phyloP scores from a whole-genome alignment of 2,797 vertebrate genomes.

The Periparus ater region DNA sequence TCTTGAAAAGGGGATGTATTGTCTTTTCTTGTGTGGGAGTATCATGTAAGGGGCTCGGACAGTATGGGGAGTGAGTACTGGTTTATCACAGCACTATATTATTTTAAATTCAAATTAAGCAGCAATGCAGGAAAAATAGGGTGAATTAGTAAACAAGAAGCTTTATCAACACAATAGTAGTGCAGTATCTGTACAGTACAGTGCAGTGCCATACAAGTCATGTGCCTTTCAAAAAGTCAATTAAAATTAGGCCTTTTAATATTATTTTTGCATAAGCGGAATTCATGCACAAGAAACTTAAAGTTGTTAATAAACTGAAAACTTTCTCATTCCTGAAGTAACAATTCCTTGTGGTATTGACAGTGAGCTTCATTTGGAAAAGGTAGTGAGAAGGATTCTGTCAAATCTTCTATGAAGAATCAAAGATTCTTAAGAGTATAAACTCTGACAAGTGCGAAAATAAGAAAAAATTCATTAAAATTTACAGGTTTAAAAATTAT shows the following conservation, averaged over 20 bases:
- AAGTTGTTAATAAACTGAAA: neutral
- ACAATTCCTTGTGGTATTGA: fast-evolving
- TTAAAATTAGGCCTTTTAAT: neutral
- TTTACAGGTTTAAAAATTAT: neutral
- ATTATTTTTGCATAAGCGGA: neutral
- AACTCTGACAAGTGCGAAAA: neutral
- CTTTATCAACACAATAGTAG: neutral
- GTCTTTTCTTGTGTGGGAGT: neutral
- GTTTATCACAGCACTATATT: neutral
- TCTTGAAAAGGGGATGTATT: fast-evolving
- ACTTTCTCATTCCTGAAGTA: neutral
- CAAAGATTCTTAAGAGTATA: neutral
- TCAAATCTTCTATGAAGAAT: neutral
- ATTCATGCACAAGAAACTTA: neutral
- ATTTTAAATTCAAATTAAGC: neutral
- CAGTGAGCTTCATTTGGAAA: neutral
- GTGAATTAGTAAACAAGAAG: neutral
- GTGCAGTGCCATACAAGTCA: neutral
- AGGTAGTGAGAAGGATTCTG: neutral
- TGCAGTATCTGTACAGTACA: neutral
- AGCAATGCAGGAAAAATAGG: neutral
- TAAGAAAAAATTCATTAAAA: neutral
- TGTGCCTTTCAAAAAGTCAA: neutral
- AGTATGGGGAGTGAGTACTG: neutral
- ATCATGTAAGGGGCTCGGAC: neutral